These are phyloP conservation scores for Mastacembelus armatus DNA, from an alignment of 2,797 vertebrate genomes.

Conservation along the genomic window DNA sequence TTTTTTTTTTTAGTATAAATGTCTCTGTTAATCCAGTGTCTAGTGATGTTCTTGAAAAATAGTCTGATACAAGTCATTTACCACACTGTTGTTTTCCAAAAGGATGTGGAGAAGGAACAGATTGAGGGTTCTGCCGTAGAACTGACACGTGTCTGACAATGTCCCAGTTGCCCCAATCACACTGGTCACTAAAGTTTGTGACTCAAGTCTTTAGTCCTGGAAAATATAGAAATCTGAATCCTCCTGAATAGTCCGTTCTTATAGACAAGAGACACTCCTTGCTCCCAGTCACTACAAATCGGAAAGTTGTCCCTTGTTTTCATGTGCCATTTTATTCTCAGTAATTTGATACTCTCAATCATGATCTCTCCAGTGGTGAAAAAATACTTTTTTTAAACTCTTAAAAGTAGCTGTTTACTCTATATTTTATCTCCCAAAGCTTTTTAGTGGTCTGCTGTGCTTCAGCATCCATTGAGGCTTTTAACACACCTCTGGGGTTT, in stretches of 20 bases:
- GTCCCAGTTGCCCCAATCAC: no score
- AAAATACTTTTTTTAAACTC: constrained; percentile 74
- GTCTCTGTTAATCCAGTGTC: constrained; percentile 70
- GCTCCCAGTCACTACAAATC: not conserved
- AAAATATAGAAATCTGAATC: constrained; percentile 63
- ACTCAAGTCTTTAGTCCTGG: constrained; percentile 45
- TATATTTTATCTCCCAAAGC: constrained; percentile 43
- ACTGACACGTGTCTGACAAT: constrained; percentile 37
- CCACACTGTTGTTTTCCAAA: constrained; percentile 53
- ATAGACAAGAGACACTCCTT: constrained; percentile 3
- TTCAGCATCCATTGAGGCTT: constrained; percentile 58
- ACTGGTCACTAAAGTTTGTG: constrained; percentile 42
- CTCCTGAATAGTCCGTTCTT: constrained; percentile 7
- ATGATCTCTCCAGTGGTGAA: constrained; percentile 59
- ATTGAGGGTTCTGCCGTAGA: constrained; percentile 40
- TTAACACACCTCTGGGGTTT: constrained; percentile 41
- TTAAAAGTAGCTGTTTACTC: constrained; percentile 60
- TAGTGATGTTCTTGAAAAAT: constrained; percentile 67
- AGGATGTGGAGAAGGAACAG: constrained; percentile 42
- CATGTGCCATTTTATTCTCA: constrained; percentile 21
- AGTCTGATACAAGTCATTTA: constrained; percentile 58
- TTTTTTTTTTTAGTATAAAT: constrained; percentile 74
- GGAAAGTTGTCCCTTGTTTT: constrained; percentile 14
- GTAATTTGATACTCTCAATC: constrained; percentile 20
- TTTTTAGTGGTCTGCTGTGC: constrained; percentile 66